Evolutionary conservation across 2,113 vertebrate genomes (phyloP).

Genomic region (Panthera uncia): DNA sequence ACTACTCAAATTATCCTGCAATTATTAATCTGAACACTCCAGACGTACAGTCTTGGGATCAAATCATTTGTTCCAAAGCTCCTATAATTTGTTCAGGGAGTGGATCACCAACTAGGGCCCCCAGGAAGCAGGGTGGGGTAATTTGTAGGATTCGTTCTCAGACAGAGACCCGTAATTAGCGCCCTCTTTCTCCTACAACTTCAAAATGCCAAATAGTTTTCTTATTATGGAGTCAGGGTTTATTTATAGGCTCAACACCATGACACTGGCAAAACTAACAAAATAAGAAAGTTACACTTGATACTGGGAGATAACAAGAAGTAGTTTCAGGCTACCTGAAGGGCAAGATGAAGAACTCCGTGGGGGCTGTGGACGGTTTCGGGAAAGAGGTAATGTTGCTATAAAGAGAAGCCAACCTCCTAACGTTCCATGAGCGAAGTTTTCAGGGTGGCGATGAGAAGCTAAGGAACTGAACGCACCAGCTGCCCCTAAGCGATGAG

Average conservation of each 20-base stretch:
- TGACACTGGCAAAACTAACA: constrained; percentile 72
- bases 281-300: constrained; percentile 72
- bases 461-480: background rate
- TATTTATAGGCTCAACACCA: constrained; percentile 73
- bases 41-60: background rate
- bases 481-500: background rate
- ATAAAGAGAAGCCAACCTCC: constrained; percentile 59
- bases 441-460: background rate
- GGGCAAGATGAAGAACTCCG: constrained; percentile 18
- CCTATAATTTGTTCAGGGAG: background rate
- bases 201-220: constrained; percentile 75
- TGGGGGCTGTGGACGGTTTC: background rate
- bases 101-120: background rate
- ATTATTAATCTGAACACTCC: background rate
- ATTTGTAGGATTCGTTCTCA: background rate
- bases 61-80: background rate
- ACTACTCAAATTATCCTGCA: background rate
- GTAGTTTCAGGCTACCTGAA: constrained; percentile 41
- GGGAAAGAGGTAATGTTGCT: constrained; percentile 30
- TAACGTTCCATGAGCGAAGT: background rate
- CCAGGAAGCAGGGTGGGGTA: background rate
- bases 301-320: constrained; percentile 25
- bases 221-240: constrained; percentile 60
- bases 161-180: background rate
- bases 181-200: constrained; percentile 5